Conservation (phyloP, 2,113 vertebrate genomes). For the Dasypus novemcinctus region DNA sequence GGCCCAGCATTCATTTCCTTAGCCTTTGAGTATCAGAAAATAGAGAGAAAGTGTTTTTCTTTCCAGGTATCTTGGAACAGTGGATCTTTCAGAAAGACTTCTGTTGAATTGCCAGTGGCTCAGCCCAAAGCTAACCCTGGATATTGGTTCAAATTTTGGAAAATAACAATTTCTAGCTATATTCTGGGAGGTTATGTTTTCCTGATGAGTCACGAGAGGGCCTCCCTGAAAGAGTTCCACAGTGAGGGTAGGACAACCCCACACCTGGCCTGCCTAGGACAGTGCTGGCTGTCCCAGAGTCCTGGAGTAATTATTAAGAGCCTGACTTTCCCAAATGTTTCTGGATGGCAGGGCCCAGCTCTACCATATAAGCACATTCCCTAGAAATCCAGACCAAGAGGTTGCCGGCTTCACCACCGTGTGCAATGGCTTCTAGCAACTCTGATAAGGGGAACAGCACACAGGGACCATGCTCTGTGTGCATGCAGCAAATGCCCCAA, state of each 20-base stretch:
- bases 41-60: background rate
- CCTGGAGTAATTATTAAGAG: background rate
- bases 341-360: background rate
- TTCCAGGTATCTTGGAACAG: background rate
- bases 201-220: background rate
- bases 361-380: background rate
- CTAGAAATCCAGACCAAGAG: background rate
- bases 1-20: background rate
- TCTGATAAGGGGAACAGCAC: background rate
- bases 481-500: background rate
- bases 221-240: rapidly evolving
- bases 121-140: background rate
- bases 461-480: background rate
- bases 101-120: background rate
- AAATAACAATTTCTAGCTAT: background rate
- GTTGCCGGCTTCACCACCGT: background rate
- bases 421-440: background rate
- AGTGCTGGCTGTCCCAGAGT: rapidly evolving
- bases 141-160: background rate
- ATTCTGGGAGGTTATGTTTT: background rate
- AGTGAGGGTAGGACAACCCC: too few relatives aligned
- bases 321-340: background rate
- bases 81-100: slow-evolving; percentile 2
- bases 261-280: too few relatives aligned
- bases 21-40: background rate